Base-by-base conservation (phyloP, 1,140 invertebrate species). In the Brachionus sp. region DNA sequence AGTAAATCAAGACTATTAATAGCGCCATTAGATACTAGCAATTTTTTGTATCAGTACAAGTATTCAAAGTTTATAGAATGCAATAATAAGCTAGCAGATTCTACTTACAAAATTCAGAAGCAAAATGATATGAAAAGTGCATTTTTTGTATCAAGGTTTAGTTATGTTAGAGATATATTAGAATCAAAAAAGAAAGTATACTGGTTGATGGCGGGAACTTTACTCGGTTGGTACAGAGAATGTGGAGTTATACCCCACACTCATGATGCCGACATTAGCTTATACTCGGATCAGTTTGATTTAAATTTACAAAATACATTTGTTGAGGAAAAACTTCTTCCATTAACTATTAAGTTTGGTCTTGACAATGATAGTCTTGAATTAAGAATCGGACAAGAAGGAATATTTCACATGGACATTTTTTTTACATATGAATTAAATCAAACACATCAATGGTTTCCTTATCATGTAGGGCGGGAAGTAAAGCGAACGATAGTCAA, bases 171-270 rank as follows among this genome's bases (percentile, higher is more conserved):
- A 66, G 33, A 66, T 66, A 33, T 66, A 13, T 13, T 66, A 12
- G 64, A 66, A n/a, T 35, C 64, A 12, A 33, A 33, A n/a, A 33
- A 13, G 23, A 66, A 66, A 37, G 3, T 33, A 4, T 66, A 66
- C 16, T 66, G 64, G 64, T 23, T 66, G 13, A 37, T 16, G 4
- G 25, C 64, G 3, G 64, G 64, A 3, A 66, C 64, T 5, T 37
- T 66, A 33, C 29, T 75, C 5, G 70, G 70, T 5, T 75, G 70
- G 70, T 75, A 75, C 19, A 42, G 70, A 44, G 33, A 75, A 39
- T 75, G 70, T 23, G 42, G 42, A 13, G 19, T 75, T 2, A 75
- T 75, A 39, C 70, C 70, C 0, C 37, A 39, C 19, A 75, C 70
- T 44, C 12, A n/a, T 16, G 70, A 75, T 75, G 16, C 23, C 6